Evolutionary conservation across 2,888 invertebrate genomes (phyloP), one percentile per base, ranked within the genome.

Genomic region (Polydrusus cervinus): DNA sequence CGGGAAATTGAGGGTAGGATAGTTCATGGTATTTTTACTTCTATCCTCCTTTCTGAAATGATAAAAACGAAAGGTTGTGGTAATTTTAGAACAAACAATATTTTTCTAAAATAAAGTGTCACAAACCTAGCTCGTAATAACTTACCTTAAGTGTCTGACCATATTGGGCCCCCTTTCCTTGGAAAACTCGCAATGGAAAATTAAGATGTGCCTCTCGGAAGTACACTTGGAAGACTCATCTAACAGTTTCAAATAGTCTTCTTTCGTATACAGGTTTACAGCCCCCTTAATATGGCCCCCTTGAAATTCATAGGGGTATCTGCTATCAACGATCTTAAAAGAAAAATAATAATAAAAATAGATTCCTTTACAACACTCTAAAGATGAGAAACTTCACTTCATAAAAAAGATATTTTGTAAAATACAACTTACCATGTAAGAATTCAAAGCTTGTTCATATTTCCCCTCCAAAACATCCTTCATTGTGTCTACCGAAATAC

Each of bases 151-250:
- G 60, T 40, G 64, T 16, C 77, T 62, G 5, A 88, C 96, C 93
- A 99, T 89, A 81, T 93, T 94, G 0, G 99, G 99, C 0, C 97
- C 99, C 69, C 99, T 90, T 87, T 98, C 96, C 68, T 96, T 93
- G 0, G 97, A 97, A 89, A 97, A 99, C 87, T 99, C 99, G 88
- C 99, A 99, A 86, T 99, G 98, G 87, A 99, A 98, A 64, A 99
- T 93, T 43, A 99, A 88, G 51, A 98, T 92, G 78, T 91, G 89
- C 65, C 95, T 88, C 81, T 90, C 91, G 70, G 83, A 79, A 55
- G 77, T 80, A 8, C 53, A 11, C 3, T 87, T 86, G 74, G 79
- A 79, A 79, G 85, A 78, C 3, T 70, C 65, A 16, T 87, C 85
- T n/a, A 92, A 83, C 73, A 94, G 89, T 34, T 90, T 87, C 75